These are phyloP conservation scores for Calliopum simillimum DNA, from an alignment of 2,888 invertebrate genomes.

Conservation along the genomic window DNA sequence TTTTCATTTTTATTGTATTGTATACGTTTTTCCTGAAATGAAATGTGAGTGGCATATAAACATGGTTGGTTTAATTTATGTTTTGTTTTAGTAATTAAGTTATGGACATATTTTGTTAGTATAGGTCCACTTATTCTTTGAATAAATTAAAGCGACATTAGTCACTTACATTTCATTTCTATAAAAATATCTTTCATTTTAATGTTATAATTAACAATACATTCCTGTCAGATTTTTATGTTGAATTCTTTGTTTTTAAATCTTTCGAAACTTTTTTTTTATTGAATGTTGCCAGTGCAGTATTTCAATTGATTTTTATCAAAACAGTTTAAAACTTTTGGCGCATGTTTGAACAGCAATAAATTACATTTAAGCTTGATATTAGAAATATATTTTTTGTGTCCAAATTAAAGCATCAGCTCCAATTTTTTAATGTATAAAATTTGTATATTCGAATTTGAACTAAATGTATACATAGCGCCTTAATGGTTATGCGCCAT, in stretches of 20 bases:
- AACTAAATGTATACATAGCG: no score
- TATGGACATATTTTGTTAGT: not conserved
- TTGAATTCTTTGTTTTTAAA: not conserved
- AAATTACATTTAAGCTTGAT: no score
- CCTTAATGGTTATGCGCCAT: no score
- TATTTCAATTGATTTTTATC: not conserved
- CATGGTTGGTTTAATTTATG: no score
- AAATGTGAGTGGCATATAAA: no score
- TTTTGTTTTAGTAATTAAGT: not conserved
- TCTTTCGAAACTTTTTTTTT: not conserved
- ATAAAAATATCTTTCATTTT: slow-evolving; percentile 35
- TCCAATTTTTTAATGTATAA: no score
- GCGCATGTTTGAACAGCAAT: no score
- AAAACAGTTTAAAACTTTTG: no score
- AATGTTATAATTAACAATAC: not conserved
- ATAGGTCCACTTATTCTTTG: not conserved
- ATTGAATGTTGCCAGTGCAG: slow-evolving; percentile 24
- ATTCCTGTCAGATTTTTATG: slow-evolving; percentile 24
- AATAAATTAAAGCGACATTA: slow-evolving; percentile 9
- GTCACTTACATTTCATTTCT: slow-evolving; percentile 31
- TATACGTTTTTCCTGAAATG: no score
- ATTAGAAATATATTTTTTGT: no score
- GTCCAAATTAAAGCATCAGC: no score
- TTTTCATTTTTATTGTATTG: slow-evolving; percentile 41
- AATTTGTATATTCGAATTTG: no score